Conservation (phyloP, 2,113 vertebrate genomes). For the Ophthalmolycus amberensis region DNA sequence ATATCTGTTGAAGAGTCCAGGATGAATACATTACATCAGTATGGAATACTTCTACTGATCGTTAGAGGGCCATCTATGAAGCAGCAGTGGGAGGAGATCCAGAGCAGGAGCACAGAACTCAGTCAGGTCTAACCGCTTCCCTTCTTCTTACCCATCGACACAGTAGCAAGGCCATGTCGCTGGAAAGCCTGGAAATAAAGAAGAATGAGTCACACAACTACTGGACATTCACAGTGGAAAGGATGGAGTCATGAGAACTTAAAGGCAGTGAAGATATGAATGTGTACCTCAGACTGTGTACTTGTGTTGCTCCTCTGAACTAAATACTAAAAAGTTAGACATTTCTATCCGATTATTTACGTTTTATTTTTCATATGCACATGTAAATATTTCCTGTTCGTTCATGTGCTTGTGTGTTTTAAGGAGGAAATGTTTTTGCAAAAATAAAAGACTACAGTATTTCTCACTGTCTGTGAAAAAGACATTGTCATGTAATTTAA, state of each 20-base stretch:
- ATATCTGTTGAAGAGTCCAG: background rate
- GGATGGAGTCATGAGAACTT: rapidly evolving
- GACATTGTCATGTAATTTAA: too few species aligned
- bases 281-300: constrained; percentile 41
- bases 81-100: constrained; percentile 5
- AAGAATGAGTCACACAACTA: background rate
- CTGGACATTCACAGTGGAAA: background rate
- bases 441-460: too few species aligned
- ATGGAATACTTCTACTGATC: constrained; percentile 25
- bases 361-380: too few species aligned
- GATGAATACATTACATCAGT: background rate
- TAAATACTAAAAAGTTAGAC: too few species aligned
- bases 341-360: too few species aligned
- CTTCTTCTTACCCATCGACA: constrained; percentile 31
- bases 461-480: too few species aligned
- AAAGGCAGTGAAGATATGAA: background rate
- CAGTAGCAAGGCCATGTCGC: background rate
- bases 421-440: too few species aligned
- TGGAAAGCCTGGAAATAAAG: constrained; percentile 34
- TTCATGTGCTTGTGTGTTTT: too few species aligned
- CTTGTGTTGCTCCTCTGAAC: constrained; percentile 18
- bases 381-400: too few species aligned
- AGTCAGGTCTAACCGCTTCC: constrained; percentile 33
- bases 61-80: constrained; percentile 41
- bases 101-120: constrained; percentile 31